Percentiles rank a stretch among this genome's conserved stretches.
Evolutionary conservation across 2,888 invertebrate genomes (phyloP).

Genomic region (Tipula lateralis): DNA sequence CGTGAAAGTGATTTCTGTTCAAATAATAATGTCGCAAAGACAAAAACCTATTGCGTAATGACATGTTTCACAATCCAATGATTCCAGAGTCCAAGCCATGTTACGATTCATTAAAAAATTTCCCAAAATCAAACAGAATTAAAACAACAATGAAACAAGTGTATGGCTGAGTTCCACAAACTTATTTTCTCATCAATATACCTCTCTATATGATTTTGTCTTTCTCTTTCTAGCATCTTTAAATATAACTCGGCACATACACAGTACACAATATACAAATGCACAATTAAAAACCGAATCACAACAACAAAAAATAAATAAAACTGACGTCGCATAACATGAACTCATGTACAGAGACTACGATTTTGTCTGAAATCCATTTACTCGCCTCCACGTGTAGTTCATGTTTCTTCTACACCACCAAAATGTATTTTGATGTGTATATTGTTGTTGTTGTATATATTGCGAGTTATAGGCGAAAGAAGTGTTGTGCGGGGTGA

Average conservation of each 20-base stretch:
- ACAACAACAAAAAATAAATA: slow-evolving; percentile 1
- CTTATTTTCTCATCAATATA: neutral
- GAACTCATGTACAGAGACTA: neutral
- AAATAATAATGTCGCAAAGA: too few species aligned
- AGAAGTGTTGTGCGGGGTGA: neutral
- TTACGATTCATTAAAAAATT: neutral
- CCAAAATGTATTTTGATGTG: neutral
- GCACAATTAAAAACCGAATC: neutral
- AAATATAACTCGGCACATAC: neutral
- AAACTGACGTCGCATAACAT: slow-evolving; percentile 14
- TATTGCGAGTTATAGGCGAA: neutral
- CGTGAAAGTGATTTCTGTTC: too few species aligned
- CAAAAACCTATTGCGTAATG: neutral
- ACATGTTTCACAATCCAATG: neutral
- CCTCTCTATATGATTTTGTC: neutral
- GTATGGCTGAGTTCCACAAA: neutral
- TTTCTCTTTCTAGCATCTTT: neutral
- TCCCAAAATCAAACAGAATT: neutral
- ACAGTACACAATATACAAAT: neutral
- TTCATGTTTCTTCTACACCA: slow-evolving; percentile 19
- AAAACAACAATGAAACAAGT: neutral
- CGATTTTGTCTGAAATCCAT: slow-evolving; percentile 20
- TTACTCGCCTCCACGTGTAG: slow-evolving; percentile 24
- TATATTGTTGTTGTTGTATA: neutral
- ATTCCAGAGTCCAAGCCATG: neutral